Base-by-base conservation (phyloP, 2,113 vertebrate species). In the Sylvilagus bachmani region DNA sequence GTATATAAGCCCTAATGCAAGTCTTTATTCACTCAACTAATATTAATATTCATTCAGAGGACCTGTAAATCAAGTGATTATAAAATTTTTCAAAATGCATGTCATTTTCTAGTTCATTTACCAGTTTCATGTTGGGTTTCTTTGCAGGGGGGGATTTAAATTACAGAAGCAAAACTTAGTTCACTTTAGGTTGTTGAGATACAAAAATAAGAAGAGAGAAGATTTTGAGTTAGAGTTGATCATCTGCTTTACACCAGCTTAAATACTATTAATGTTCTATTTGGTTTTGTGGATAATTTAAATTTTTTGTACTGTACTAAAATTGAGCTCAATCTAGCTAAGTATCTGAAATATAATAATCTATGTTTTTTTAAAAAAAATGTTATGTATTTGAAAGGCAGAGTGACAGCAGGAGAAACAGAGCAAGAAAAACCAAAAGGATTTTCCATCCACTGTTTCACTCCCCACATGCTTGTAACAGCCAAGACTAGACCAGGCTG, bases 21-120 rank as follows among this genome's bases (percentile, higher is more conserved):
- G 16, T 82, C 9, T 90, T 80, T 92, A 58, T 74, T 94, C 69
- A 81, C 69, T 92, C 80, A 87, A 13, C 10, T 62, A 80, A 73
- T 82, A 38, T 36, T 17, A 97, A 92, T 69, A 55, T 44, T 44
- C 66, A 36, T 81, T 92, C 33, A 94, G 64, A 94, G 78, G 71
- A 33, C 25, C 22, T 78, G 1, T 95, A 85, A 90, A 38, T 86
- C 38, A 94, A 55, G 27, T 86, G 36, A 95, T 91, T 27, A 66
- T 87, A 83, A 94, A 89, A 55, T 91, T 85, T 90, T 86, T 82
- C 13, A 74, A 84, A 94, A 84, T 78, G 36, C n/a, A 10, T 64
- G 11, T 38, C 83, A 16, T 83, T 31, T 97, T 91, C 55, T 73
- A 91, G 66, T 89, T 95, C 27, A 61, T 96, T 92, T 92, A 53